Conservation (phyloP, 2,888 invertebrate species). For the Ryuthela nishihirai region DNA sequence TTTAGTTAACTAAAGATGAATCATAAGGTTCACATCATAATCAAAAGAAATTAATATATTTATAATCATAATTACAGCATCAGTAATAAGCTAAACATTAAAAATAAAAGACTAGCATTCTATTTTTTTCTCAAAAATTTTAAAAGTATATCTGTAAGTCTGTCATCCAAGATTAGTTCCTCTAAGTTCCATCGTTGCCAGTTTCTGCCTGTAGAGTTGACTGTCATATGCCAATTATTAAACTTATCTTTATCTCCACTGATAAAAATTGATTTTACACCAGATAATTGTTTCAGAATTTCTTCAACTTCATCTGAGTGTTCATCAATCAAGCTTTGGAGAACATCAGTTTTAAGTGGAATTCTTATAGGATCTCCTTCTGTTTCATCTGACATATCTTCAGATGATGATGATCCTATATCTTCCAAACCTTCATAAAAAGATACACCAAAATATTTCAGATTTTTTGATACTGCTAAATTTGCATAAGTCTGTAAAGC, state of each 20-base stretch:
- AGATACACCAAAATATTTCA: constrained; percentile 12
- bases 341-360: constrained; percentile 4
- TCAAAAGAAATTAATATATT: no score
- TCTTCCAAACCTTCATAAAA: neutral
- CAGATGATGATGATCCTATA: no score
- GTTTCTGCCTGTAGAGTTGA: constrained; percentile 19
- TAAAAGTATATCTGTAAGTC: constrained; percentile 15
- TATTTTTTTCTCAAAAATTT: no score
- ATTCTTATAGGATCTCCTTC: constrained; percentile 22
- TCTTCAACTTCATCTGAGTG: constrained; percentile 8
- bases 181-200: constrained; percentile 29
- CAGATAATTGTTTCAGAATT: constrained; percentile 18
- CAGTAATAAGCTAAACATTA: no score
- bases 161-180: constrained; percentile 19
- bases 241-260: constrained; percentile 8
- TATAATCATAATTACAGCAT: no score
- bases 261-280: constrained; percentile 13
- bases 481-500: constrained; percentile 19
- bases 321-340: constrained; percentile 14
- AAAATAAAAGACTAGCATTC: no score
- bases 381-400: constrained; percentile 12
- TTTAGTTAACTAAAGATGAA: no score
- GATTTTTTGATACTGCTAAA: constrained; percentile 9
- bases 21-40: no score
- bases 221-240: constrained; percentile 10